These are phyloP conservation scores for Spondyliosoma cantharus DNA, from an alignment of 2,797 vertebrate species.

Conservation along the genomic window DNA sequence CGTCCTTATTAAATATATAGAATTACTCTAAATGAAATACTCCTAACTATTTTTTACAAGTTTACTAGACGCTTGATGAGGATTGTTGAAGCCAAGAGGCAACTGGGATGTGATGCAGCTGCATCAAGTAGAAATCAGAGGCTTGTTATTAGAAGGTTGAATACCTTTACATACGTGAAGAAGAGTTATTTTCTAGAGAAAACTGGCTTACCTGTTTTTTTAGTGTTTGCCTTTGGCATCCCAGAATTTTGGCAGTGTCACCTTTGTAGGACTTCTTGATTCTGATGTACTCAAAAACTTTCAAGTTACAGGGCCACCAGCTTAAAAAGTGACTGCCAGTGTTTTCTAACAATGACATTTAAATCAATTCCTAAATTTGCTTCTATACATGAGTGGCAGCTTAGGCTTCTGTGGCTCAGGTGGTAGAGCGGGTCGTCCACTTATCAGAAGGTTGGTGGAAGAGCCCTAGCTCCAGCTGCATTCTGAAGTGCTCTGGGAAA, in stretches of 20 bases:
- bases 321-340: too few species aligned
- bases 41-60: too few species aligned
- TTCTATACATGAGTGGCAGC: too few species aligned
- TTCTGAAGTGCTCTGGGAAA: too few species aligned
- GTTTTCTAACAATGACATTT: neutral
- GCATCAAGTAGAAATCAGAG: neutral
- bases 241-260: neutral
- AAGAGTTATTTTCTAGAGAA: neutral
- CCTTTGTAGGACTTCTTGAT: neutral
- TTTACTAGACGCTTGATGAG: neutral
- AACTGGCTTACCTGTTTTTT: neutral
- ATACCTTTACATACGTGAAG: neutral
- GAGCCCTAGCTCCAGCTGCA: too few species aligned
- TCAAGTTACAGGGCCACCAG: neutral
- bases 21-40: too few species aligned
- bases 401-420: too few species aligned
- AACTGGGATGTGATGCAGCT: neutral
- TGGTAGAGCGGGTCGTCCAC: too few species aligned
- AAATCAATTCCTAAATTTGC: too few species aligned
- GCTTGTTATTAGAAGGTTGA: neutral
- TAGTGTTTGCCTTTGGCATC: constrained; percentile 4
- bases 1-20: neutral
- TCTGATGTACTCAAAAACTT: neutral
- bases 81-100: too few species aligned
- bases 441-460: too few species aligned